A percentile compares a stretch with the other conserved stretches of the same genome.
phyloP scores from a whole-genome alignment of 2,797 vertebrate species.

The Sarcophilus harrisii region DNA sequence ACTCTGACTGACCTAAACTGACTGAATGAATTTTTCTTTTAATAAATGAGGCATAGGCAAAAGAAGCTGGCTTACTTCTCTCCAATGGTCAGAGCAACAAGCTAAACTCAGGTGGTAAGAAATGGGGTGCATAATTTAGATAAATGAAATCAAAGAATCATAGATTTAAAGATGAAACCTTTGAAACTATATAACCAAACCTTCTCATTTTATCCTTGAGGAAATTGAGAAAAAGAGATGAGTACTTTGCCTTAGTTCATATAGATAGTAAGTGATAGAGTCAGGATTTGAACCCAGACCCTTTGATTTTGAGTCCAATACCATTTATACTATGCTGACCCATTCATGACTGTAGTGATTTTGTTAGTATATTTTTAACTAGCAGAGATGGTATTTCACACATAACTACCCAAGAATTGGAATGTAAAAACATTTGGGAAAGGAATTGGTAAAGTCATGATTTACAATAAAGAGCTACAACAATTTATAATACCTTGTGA shows the following conservation, averaged over 20 bases:
- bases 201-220: not conserved
- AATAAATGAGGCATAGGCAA: not conserved
- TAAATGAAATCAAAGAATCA: not conserved
- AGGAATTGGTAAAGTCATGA: not conserved
- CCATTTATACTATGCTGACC: not conserved
- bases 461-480: not conserved
- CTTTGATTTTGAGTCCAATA: not conserved
- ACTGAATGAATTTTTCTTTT: not conserved
- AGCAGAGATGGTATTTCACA: not conserved
- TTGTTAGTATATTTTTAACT: not conserved
- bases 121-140: not conserved
- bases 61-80: not conserved
- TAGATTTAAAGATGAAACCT: not conserved
- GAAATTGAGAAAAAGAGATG: not conserved
- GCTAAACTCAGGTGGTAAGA: not conserved
- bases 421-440: not conserved
- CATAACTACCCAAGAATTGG: not conserved
- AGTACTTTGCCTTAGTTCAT: not conserved
- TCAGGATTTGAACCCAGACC: not conserved
- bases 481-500: not conserved
- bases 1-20: too few relatives aligned
- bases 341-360: not conserved
- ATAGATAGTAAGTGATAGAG: not conserved
- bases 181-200: not conserved
- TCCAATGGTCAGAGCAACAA: not conserved